Percentiles rank a stretch among this genome's conserved stretches.
These are phyloP conservation scores for Fistularia tabacaria DNA, from an alignment of 2,797 vertebrate species.

Conservation along the genomic window DNA sequence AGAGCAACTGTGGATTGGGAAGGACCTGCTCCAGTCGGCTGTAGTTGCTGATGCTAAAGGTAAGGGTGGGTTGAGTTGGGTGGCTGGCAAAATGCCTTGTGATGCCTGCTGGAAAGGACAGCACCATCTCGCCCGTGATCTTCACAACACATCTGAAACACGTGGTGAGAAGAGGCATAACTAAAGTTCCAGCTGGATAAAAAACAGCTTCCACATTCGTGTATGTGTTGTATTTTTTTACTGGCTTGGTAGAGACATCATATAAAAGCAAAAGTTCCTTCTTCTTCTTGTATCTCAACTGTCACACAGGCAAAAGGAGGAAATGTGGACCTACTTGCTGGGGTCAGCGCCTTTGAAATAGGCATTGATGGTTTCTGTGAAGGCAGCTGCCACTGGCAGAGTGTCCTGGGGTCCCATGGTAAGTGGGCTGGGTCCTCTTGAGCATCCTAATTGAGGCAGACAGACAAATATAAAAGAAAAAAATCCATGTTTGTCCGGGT, in stretches of 20 bases:
- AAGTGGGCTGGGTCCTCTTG: conserved; percentile 93
- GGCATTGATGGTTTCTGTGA: conserved; percentile 96
- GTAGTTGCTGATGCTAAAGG: conserved; percentile 93
- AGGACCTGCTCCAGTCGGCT: conserved; percentile 92
- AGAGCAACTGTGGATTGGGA: conserved; percentile 96
- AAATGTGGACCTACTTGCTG: conserved; percentile 81
- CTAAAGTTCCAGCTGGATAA: not conserved
- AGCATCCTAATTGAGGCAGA: conserved; percentile 79
- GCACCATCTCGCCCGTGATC: conserved; percentile 96
- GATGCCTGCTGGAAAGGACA: conserved; percentile 96
- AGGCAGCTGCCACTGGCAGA: conserved; percentile 95
- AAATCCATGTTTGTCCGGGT: conserved; percentile 1
- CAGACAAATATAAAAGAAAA: conserved; percentile 8
- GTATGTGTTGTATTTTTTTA: not conserved
- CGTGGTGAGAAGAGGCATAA: not conserved
- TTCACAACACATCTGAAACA: conserved; percentile 87
- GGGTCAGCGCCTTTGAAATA: conserved; percentile 99
- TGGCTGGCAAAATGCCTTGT: conserved; percentile 95
- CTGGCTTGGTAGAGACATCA: not conserved
- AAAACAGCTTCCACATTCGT: too few species aligned
- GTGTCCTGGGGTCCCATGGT: conserved; percentile 98
- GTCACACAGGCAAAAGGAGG: not conserved
- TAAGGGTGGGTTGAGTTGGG: conserved; percentile 86
- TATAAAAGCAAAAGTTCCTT: not conserved
- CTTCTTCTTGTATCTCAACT: not conserved